Evolutionary conservation across 2,113 vertebrate genomes (phyloP), one percentile per base, ranked within the genome.

Genomic region (Thamnaconus septentrionalis): DNA sequence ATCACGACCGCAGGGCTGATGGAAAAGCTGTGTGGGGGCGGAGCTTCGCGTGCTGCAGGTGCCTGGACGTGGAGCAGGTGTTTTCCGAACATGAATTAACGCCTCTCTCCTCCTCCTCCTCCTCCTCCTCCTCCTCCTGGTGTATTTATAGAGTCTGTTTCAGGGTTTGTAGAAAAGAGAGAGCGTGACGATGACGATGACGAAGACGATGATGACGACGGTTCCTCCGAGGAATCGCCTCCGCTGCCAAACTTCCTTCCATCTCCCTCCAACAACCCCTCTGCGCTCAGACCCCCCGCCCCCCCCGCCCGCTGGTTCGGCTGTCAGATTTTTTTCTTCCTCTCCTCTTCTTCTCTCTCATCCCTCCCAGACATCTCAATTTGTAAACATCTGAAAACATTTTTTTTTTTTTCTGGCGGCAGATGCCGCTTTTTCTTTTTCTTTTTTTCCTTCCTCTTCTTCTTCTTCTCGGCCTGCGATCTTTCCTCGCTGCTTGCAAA

Each of bases 81-180:
- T 92, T 91, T 91, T 87, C 69, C 73, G 75, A 84, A 75, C 46
- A 78, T 84, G 87, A 70, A 83, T 86, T 64, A 75, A 63, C 76
- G 44, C 7, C 40, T 72, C 71, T 62, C 40, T 72, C 71, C 60
- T 5, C 10, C 51, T 53, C 46, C 58, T 71, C 59, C 59, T 67
- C 55, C n/a, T 10, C 53, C 56, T 88, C 67, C 68, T 31, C 18
- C 18, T 31, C 18, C 18, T 31, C 18, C 91, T 92, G 92, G 90
- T 89, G 81, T 93, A 94, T 96, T 96, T 94, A 95, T 94, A 93
- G 92, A 92, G 92, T 91, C 80, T 81, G 86, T 85, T 76, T 91
- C 88, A 91, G 81, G 87, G 83, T 90, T 91, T 93, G 61, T 2
- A 31, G 93, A 91, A 91, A 87, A 85, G 93, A 31, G 18, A 31